Base-by-base conservation (phyloP, 2,113 vertebrate species). In the Nannospalax galili region DNA sequence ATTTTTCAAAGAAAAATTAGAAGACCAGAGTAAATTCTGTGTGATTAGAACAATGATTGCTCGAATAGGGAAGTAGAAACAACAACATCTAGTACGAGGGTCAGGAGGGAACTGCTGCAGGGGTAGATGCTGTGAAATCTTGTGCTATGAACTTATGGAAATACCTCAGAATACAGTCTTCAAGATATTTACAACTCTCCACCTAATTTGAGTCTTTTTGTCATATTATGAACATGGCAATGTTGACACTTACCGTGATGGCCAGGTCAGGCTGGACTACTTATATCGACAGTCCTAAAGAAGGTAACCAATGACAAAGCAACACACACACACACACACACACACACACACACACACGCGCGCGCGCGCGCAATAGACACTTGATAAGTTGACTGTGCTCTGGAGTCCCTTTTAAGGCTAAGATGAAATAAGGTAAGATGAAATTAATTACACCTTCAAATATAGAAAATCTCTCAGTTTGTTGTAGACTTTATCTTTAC, bases 91-190 rank as follows among this genome's bases (percentile, higher is more conserved):
- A n/a, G 12, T 0, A 42, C 35, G 16, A 75, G 17, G n/a, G 28
- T 16, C 11, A 42, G 30, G 10, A 56, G n/a, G 22, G 15, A 48
- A 58, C 0, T 1, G 17, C 2, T 5, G 2, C 30, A 77, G 32
- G 70, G 19, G 2, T 14, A 82, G 9, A 0, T 56, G 48, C 11
- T 52, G n/a, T n/a, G 48, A 52, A 52, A 32, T 20, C 20, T 77
- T 37, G 0, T n/a, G 15, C 9, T 7, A 48, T 26, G 5, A 74
- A 70, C 1, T 37, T 12, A 78, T 2, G 32, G 64, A 48, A 30
- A 37, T 45, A 2, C 14, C 10, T 15, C 45, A 16, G 32, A 3
- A 45, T 5, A 69, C 8, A 56, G 6, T 1, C n/a, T 3, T 70
- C 28, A 73, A 60, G 26, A 75, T 14, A 70, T 80, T 35, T 65